Percentiles rank a stretch among this genome's conserved stretches.
Conservation (phyloP, 2,113 vertebrate genomes). For the Benitochromis conjunctus region DNA sequence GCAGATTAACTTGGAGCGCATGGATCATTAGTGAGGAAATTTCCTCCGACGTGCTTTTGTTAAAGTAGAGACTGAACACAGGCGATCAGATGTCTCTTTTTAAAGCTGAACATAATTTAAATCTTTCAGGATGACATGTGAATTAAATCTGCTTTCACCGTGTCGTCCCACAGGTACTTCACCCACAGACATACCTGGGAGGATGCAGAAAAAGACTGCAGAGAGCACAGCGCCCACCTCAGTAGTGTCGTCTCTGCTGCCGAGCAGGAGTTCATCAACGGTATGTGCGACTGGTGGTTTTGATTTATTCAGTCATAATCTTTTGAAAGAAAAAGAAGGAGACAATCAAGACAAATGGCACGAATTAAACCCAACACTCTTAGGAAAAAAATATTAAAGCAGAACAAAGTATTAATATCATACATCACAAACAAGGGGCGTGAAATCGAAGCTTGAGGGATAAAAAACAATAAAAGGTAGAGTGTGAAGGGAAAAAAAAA, state of each 20-base stretch:
- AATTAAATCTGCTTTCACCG: slow-evolving; percentile 7
- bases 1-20: background rate
- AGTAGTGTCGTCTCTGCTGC: slow-evolving; percentile 81
- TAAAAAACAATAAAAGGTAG: background rate
- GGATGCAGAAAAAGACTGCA: slow-evolving; percentile 91
- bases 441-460: background rate
- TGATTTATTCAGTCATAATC: background rate
- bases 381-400: background rate
- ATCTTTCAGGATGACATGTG: background rate
- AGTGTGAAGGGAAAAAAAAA: background rate
- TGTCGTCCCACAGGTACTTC: slow-evolving; percentile 72
- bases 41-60: background rate
- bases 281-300: slow-evolving; percentile 57
- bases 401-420: background rate
- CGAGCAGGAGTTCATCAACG: slow-evolving; percentile 89
- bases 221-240: slow-evolving; percentile 87
- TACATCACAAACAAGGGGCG: background rate
- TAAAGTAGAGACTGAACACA: background rate
- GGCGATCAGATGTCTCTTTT: background rate
- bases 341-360: background rate
- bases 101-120: background rate
- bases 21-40: background rate
- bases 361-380: background rate
- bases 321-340: background rate
- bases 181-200: slow-evolving; percentile 91